Conservation (phyloP, 2,888 invertebrate genomes). For the Dolomedes plantarius region DNA sequence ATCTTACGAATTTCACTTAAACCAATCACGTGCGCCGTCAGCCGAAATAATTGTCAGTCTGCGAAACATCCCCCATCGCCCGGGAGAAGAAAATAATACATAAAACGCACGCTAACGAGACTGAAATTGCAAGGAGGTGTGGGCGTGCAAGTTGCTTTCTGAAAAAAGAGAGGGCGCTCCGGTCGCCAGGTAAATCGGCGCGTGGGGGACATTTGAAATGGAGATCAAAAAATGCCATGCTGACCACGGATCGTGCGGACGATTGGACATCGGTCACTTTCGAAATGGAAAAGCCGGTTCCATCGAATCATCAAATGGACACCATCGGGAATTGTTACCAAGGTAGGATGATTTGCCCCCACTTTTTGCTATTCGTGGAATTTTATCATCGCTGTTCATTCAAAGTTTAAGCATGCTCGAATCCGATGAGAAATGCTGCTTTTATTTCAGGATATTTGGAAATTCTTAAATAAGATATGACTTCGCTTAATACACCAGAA, state of each 20-base stretch:
- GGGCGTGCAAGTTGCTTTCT: neutral
- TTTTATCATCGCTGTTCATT: no score
- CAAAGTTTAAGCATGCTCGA: no score
- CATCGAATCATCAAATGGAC: neutral
- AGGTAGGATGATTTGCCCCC: neutral
- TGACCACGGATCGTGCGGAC: neutral
- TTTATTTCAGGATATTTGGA: no score
- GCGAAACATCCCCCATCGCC: neutral
- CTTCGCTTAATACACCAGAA: no score
- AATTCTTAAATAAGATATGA: no score
- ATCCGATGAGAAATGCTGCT: no score
- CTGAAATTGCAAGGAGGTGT: neutral
- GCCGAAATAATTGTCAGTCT: neutral
- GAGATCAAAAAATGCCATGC: slow-evolving; percentile 6
- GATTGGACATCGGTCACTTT: neutral
- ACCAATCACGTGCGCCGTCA: neutral
- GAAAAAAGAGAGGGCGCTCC: neutral
- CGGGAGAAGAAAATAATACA: neutral
- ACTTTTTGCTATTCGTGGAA: no score
- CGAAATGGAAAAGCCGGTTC: neutral
- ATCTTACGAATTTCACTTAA: neutral
- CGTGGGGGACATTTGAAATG: slow-evolving; percentile 14
- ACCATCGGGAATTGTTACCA: neutral
- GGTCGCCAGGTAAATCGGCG: neutral
- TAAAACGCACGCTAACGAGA: neutral